Percentiles rank a stretch among this genome's conserved stretches.
Evolutionary conservation across 2,797 vertebrate genomes (phyloP).

Genomic region (Garrulus glandarius): DNA sequence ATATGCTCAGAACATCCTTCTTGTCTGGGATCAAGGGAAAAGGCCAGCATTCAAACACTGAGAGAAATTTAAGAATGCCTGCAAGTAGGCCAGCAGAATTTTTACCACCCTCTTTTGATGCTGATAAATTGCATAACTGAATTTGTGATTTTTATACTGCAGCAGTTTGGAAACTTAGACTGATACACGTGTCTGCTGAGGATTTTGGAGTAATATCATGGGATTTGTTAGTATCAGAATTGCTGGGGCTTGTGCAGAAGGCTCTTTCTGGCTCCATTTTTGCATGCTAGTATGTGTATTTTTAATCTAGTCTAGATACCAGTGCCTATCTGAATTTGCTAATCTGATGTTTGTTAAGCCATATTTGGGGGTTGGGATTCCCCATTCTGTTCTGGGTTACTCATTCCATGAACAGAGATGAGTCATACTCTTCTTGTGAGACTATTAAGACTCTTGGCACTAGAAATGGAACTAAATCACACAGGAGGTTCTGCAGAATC

Average conservation of each 20-base stretch:
- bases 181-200: background rate
- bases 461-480: background rate
- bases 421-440: background rate
- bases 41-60: accelerated
- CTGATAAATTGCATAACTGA: background rate
- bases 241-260: background rate
- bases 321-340: background rate
- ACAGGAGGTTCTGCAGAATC: background rate
- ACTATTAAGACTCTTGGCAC: background rate
- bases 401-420: background rate
- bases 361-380: background rate
- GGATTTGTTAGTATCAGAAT: background rate
- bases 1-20: accelerated
- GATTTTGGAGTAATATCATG: background rate
- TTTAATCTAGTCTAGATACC: background rate
- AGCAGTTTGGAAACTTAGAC: background rate
- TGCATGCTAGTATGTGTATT: background rate
- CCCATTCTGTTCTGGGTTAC: background rate
- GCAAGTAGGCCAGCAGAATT: background rate
- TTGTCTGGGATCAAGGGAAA: background rate
- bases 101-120: background rate
- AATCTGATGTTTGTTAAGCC: background rate
- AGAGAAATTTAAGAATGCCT: background rate
- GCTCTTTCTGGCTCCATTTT: background rate
- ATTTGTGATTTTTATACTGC: background rate